Base-by-base conservation (phyloP, 1,140 invertebrate species). In the Augochlora pura region DNA sequence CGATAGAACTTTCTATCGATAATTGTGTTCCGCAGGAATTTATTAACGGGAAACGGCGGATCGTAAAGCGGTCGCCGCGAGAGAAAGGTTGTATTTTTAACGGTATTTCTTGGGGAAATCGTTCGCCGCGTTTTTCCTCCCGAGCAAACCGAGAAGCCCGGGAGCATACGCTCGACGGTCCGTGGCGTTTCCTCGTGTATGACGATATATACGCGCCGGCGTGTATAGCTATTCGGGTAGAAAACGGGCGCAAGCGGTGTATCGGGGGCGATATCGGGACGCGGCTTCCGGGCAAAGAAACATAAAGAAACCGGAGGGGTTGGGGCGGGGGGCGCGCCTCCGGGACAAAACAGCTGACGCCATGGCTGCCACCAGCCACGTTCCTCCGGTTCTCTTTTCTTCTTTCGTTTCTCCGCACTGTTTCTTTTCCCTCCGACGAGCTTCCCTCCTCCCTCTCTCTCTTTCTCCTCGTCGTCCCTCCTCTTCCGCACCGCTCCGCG, bases 271-370 rank as follows among this genome's bases (percentile, higher is more conserved):
- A 88, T 90, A 88, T 89, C 85, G 85, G 87, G 66, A 86, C 85
- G 85, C 66, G 80, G 88, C 86, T 91, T 88, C 88, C 86, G 89
- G 89, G 85, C 85, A 69, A 87, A 87, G 80, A 86, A 85, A 90
- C 86, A 90, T 91, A 91, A 90, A 91, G 87, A 90, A 89, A 88
- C 76, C 42, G 42, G 83, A 80, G 74, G 52, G 76, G 71, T 88
- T 87, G 76, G 67, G 46, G 32, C 32, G 79, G 80, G 63, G 79
- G 74, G 83, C 85, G 83, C 86, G 85, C 87, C 83, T 77, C 84
- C 87, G 87, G 87, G 88, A 90, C 88, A 91, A 91, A 92, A 91
- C 89, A 91, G 91, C 88, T 91, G 90, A 91, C 89, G 90, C 89
- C 89, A 91, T 91, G 89, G 88, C 89, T 88, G 89, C 89, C 86